Conservation (phyloP, 23 tunicate genomes). For the Aplidium turbinatum region DNA sequence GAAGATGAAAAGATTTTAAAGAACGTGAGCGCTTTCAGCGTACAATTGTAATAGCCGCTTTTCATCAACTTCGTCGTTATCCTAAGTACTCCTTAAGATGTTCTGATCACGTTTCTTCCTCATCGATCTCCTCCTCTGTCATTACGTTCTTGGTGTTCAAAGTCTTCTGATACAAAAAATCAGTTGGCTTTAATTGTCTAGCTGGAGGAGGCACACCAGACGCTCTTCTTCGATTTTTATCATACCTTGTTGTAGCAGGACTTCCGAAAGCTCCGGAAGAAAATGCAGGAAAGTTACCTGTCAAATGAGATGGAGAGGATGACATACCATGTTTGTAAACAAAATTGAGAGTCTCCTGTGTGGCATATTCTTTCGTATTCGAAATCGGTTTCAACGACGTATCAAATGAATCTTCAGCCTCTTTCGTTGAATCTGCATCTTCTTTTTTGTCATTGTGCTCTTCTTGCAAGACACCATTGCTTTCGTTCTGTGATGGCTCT, state of each 20-base stretch:
- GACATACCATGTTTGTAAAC: conserved; percentile 56
- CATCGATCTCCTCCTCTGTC: conserved; percentile 11
- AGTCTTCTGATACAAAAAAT: conserved; percentile 36
- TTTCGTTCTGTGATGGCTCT: background rate
- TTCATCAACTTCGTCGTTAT: too few species aligned
- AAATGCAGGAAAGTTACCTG: conserved; percentile 27
- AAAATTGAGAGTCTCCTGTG: conserved; percentile 59
- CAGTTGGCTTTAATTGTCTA: conserved; percentile 52
- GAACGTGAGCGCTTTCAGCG: too few species aligned
- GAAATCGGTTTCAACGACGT: background rate
- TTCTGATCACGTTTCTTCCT: too few species aligned
- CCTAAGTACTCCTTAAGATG: too few species aligned
- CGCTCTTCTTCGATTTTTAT: conserved; percentile 36
- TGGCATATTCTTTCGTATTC: conserved; percentile 39
- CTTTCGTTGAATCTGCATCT: conserved; percentile 6
- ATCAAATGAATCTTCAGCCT: conserved; percentile 17
- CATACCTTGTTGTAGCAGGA: background rate
- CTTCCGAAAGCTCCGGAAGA: background rate
- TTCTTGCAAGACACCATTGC: too few species aligned
- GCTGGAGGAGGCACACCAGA: conserved; percentile 86
- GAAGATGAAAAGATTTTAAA: too few species aligned
- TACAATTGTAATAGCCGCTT: too few species aligned
- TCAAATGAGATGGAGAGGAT: conserved; percentile 38
- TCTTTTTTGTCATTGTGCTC: too few species aligned
- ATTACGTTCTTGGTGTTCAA: conserved; percentile 1